Base-by-base conservation (phyloP, 2,797 vertebrate genomes). In the Pampus argenteus region DNA sequence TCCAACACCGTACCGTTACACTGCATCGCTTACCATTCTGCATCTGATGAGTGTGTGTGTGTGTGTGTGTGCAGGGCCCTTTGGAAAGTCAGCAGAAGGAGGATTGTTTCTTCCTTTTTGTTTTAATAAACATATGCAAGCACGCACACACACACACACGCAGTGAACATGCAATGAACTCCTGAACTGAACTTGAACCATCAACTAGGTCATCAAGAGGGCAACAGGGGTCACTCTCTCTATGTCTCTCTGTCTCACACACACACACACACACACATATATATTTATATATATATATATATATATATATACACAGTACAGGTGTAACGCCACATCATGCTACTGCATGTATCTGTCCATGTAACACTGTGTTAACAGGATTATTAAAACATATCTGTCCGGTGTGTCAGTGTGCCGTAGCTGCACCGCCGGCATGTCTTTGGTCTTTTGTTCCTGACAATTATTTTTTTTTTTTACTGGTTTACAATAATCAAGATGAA, bases 101-200 rank as follows among this genome's bases (percentile, higher is more conserved):
- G 17, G 3, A 10, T 25, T 77, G 49, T 66, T 66, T 57, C n/a
- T 56, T 56, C 28, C 26, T 55, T 68, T 45, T 67, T 44, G 25
- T 20, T 6, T 36, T 49, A 8, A 34, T 22, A 38, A 55, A 64
- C 45, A 25, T 22, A 56, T 23, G 56, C 22, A 45, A 50, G 61
- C 52, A 76, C 62, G 71, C 50, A 66, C 34, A 54, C 54, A 68
- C 40, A 71, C 67, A 49, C 20, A 72, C 54, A 55, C 8, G 40
- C 36, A 20, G 15, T 74, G 64, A 77, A 69, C 73, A 66, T 6
- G 34, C 34, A 13, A 47, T 86, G 78, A 84, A 89, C 85, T 66
- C 63, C 45, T 90, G 86, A 90, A 89, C 90, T 89, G 86, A 90
- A 91, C 91, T 92, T 92, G 91, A 90, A 85, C 89, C n/a, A n/a